phyloP scores from a whole-genome alignment of 2,888 invertebrate genomes.

The Calliphora vomitoria region DNA sequence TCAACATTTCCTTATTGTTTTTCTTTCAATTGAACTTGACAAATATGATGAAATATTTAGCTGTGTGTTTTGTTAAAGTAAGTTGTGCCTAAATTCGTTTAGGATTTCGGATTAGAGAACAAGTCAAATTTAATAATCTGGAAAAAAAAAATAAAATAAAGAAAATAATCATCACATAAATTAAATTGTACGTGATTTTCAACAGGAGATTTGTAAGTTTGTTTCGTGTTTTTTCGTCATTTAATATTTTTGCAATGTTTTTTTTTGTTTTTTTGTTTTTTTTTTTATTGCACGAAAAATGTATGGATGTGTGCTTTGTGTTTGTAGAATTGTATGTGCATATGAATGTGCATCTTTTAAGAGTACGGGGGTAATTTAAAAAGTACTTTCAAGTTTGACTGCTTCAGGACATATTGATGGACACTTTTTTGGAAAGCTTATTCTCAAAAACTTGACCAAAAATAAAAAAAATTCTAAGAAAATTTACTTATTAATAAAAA shows the following conservation, averaged over 20 bases:
- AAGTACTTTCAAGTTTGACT: neutral
- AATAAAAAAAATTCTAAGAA: no score
- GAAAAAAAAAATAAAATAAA: constrained; percentile 31
- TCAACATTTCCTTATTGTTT: no score
- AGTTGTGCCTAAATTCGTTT: neutral
- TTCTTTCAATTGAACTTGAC: neutral
- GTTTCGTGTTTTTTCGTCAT: constrained; percentile 17
- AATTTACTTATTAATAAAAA: no score
- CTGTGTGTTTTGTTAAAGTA: neutral
- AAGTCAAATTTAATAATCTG: constrained; percentile 20
- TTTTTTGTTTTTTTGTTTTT: no score
- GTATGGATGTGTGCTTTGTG: constrained; percentile 6
- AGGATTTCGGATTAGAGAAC: neutral
- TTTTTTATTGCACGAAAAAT: no score
- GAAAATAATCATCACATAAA: constrained; percentile 10
- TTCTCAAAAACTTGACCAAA: no score
- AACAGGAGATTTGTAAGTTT: constrained; percentile 46
- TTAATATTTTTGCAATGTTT: constrained; percentile 22
- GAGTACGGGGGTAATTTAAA: neutral
- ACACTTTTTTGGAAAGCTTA: no score
- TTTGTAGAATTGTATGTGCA: neutral
- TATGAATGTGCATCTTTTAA: constrained; percentile 17
- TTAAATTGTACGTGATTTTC: constrained; percentile 61
- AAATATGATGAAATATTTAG: constrained; percentile 1
- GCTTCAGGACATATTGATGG: no score